Evolutionary conservation across 2,113 vertebrate species (phyloP).

Genomic region (Seriola dumerili): DNA sequence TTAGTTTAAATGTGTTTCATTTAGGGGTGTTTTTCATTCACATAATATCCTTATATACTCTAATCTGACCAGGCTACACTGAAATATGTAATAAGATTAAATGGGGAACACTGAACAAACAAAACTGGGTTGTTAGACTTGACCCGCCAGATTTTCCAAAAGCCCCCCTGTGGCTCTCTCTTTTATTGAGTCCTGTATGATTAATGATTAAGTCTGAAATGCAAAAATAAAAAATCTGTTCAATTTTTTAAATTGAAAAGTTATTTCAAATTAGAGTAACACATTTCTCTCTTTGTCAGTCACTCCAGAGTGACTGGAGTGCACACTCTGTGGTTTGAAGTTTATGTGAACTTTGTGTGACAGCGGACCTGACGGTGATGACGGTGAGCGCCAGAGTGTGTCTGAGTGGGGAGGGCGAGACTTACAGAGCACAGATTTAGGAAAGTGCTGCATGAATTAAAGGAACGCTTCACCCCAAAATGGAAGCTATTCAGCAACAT

Average conservation of each 20-base stretch:
- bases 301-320: neutral
- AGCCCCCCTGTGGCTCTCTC: neutral
- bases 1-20: constrained; percentile 70
- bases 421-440: constrained; percentile 17
- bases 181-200: constrained; percentile 22
- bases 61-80: constrained; percentile 10
- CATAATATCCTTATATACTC: constrained; percentile 17
- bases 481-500: neutral
- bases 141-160: constrained; percentile 20
- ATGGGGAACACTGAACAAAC: constrained; percentile 46
- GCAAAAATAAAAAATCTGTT: constrained; percentile 17
- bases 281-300: constrained; percentile 32
- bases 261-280: constrained; percentile 26
- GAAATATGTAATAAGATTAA: constrained; percentile 49
- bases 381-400: neutral
- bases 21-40: constrained; percentile 51
- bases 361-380: constrained; percentile 21
- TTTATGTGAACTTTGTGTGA: constrained; percentile 52
- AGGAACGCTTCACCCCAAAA: neutral
- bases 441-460: neutral
- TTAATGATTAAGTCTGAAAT: constrained; percentile 33
- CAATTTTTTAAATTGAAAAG: constrained; percentile 30
- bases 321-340: neutral
- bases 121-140: constrained; percentile 32
- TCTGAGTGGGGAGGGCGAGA: neutral